Conservation (phyloP, 2,888 invertebrate genomes). For the Apotomis capreana region DNA sequence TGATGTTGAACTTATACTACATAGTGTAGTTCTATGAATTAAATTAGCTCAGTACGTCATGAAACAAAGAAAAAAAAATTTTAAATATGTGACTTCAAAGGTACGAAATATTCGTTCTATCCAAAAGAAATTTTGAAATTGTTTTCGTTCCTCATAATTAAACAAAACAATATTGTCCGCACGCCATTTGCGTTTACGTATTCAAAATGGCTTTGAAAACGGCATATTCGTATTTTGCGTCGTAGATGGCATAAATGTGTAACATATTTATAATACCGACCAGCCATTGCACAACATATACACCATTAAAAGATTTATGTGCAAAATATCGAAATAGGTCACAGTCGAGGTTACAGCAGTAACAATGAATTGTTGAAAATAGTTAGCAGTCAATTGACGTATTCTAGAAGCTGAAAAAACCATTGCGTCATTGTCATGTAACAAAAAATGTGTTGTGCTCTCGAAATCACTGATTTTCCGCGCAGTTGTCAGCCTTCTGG, state of each 20-base stretch:
- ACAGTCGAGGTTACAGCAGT: conserved; percentile 27
- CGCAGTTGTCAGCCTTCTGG: conserved; percentile 25
- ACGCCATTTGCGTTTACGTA: background rate
- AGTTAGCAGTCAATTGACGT: conserved; percentile 1
- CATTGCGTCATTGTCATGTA: conserved; percentile 21
- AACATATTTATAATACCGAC: background rate
- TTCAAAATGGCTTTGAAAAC: background rate
- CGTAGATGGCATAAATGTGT: background rate
- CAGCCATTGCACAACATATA: conserved; percentile 25
- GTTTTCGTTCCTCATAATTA: too few species aligned
- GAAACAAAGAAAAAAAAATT: too few species aligned
- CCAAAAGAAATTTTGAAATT: too few species aligned
- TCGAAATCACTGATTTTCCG: conserved; percentile 24
- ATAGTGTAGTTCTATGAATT: too few species aligned
- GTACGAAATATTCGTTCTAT: too few species aligned
- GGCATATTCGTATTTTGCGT: background rate
- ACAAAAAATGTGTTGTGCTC: conserved; percentile 18
- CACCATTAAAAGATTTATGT: conserved; percentile 27
- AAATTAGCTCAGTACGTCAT: too few species aligned
- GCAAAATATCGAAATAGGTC: conserved; percentile 27
- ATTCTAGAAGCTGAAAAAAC: conserved; percentile 19
- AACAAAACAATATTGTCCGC: too few species aligned
- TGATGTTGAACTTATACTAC: too few species aligned
- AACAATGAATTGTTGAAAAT: conserved; percentile 18
- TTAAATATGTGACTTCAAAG: too few species aligned